A percentile compares a stretch with the other conserved stretches of the same genome.
phyloP scores from a whole-genome alignment of 2,888 invertebrate genomes.

The Lasioglossum calceatum region DNA sequence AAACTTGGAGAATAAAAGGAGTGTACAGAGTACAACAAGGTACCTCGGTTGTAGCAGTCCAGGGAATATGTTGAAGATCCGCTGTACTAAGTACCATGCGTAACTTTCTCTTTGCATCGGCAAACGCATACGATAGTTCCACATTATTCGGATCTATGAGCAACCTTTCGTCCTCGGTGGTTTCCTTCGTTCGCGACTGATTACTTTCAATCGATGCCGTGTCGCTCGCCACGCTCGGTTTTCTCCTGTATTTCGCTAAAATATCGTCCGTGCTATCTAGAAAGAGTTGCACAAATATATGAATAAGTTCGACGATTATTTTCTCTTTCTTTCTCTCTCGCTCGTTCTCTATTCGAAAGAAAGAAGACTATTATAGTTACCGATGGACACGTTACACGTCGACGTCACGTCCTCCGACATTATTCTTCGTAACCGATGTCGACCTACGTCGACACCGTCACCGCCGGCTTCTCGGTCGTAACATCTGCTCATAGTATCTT shows the following conservation, averaged over 20 bases:
- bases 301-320: not conserved
- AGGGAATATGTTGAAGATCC: slow-evolving; percentile 89
- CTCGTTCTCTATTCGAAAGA: not conserved
- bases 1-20: not conserved
- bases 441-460: slow-evolving; percentile 74
- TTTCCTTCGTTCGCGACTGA: slow-evolving; percentile 82
- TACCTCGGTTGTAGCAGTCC: slow-evolving; percentile 80
- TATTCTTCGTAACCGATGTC: slow-evolving; percentile 80
- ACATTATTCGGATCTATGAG: slow-evolving; percentile 86
- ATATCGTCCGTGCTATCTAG: slow-evolving; percentile 95
- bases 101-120: slow-evolving; percentile 94
- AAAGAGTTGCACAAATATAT: slow-evolving; percentile 24
- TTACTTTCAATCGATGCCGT: slow-evolving; percentile 84
- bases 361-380: slow-evolving; percentile 16
- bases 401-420: slow-evolving; percentile 84
- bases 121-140: slow-evolving; percentile 87
- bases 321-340: not conserved
- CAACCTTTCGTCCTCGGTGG: slow-evolving; percentile 84
- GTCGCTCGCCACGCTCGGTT: slow-evolving; percentile 87
- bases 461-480: slow-evolving; percentile 79
- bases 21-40: not conserved
- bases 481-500: slow-evolving; percentile 80
- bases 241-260: slow-evolving; percentile 95
- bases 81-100: slow-evolving; percentile 95
- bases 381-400: slow-evolving; percentile 67